These are phyloP conservation scores for Scolanthus callimorphus DNA, from an alignment of 92 coral and sea anemone genomes.

Conservation along the genomic window DNA sequence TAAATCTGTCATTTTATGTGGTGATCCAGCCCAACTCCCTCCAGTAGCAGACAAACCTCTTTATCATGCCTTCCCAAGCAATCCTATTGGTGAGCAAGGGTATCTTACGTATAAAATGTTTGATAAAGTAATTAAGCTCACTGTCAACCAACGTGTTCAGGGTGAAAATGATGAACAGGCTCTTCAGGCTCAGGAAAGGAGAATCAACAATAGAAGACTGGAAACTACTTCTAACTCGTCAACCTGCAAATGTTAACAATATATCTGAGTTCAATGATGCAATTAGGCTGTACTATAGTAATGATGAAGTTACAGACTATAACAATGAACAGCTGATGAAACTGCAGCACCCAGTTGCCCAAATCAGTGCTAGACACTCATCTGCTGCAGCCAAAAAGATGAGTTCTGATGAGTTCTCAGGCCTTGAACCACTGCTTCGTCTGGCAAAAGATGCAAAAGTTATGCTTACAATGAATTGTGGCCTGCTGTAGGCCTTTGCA, in stretches of 20 bases:
- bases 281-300: slow-evolving; percentile 49
- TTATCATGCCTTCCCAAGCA: slow-evolving; percentile 52
- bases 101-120: slow-evolving; percentile 52
- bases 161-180: slow-evolving; percentile 48
- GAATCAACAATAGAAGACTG: slow-evolving; percentile 39
- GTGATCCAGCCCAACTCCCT: slow-evolving; percentile 25
- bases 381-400: slow-evolving; percentile 44
- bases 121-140: slow-evolving; percentile 53
- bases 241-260: slow-evolving; percentile 3
- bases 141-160: too few relatives aligned
- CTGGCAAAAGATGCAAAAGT: too few relatives aligned
- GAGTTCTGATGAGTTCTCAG: slow-evolving; percentile 54
- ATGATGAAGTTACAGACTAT: slow-evolving; percentile 41
- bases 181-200: slow-evolving; percentile 31
- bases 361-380: slow-evolving; percentile 61
- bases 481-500: slow-evolving; percentile 43
- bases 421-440: slow-evolving; percentile 42
- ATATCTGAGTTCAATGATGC: slow-evolving; percentile 21
- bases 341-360: slow-evolving; percentile 48
- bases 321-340: slow-evolving; percentile 42
- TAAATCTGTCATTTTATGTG: slow-evolving; percentile 3
- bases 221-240: slow-evolving; percentile 46
- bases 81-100: slow-evolving; percentile 49
- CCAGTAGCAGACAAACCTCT: slow-evolving; percentile 69
- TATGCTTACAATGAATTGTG: slow-evolving; percentile 35